Evolutionary conservation across 2,888 invertebrate genomes (phyloP).

Genomic region (Microctonus brassicae): DNA sequence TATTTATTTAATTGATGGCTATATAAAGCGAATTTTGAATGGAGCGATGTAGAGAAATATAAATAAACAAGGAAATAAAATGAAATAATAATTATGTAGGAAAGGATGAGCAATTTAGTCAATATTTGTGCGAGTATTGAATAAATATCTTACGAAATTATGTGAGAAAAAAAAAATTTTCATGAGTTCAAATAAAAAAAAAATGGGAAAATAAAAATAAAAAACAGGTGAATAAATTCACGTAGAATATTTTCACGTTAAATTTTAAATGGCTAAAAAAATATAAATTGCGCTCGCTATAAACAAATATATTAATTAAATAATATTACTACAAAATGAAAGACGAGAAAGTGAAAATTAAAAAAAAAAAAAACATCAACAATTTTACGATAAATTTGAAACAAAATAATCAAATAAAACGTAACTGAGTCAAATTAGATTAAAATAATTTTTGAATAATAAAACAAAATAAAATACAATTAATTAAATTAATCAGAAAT

Average conservation of each 20-base stretch:
- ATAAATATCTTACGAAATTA: no score
- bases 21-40: slow-evolving; percentile 1
- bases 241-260: no score
- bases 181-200: background rate
- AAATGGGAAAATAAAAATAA: background rate
- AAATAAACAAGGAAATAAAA: slow-evolving; percentile 33
- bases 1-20: slow-evolving; percentile 50
- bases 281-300: slow-evolving; percentile 44
- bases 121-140: no score
- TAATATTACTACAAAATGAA: slow-evolving; percentile 37
- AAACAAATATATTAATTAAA: background rate
- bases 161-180: background rate
- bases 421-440: slow-evolving; percentile 18
- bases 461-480: slow-evolving; percentile 9
- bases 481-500: background rate
- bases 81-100: slow-evolving; percentile 11
- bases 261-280: slow-evolving; percentile 26
- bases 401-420: no score
- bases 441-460: background rate
- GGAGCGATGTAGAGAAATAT: background rate
- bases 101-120: no score
- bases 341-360: slow-evolving; percentile 54
- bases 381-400: no score
- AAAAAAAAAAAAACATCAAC: no score
- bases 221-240: background rate